Evolutionary conservation across 2,888 invertebrate genomes (phyloP).

Genomic region (Epinotia nisella): DNA sequence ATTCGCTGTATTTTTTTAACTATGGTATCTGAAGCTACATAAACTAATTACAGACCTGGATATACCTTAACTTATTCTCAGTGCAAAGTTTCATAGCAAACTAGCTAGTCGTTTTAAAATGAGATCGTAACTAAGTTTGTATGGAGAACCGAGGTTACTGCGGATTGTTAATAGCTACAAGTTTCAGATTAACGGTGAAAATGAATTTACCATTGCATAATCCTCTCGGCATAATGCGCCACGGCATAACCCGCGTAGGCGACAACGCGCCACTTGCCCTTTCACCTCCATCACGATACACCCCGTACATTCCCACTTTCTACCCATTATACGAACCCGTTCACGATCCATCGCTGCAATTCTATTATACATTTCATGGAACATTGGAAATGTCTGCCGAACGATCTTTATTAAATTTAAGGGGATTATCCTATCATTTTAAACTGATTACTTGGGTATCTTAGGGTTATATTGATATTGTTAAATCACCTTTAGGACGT

Average conservation of each 20-base stretch:
- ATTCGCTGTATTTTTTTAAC: too few species aligned
- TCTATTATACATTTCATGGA: slow-evolving; percentile 33
- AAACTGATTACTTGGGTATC: neutral
- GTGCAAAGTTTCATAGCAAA: too few species aligned
- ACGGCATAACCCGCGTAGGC: slow-evolving; percentile 7
- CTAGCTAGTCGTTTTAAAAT: too few species aligned
- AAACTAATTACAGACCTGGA: too few species aligned
- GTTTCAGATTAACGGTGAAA: slow-evolving; percentile 6
- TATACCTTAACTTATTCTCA: too few species aligned
- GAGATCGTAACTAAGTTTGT: too few species aligned
- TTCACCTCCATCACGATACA: slow-evolving; percentile 39
- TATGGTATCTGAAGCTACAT: too few species aligned
- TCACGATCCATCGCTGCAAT: slow-evolving; percentile 39
- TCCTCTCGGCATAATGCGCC: slow-evolving; percentile 17
- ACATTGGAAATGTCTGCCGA: neutral
- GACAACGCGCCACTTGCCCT: slow-evolving; percentile 24
- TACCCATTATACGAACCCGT: slow-evolving; percentile 31
- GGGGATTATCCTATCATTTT: neutral
- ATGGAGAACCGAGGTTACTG: too few species aligned
- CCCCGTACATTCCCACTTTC: slow-evolving; percentile 36
- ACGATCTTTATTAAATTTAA: slow-evolving; percentile 17
- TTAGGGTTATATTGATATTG: neutral
- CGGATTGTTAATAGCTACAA: neutral
- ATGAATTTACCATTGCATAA: slow-evolving; percentile 3
- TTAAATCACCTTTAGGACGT: neutral